Percentiles rank a stretch among this genome's conserved stretches.
Conservation (phyloP, 2,888 invertebrate genomes). For the Tortrix viridana region DNA sequence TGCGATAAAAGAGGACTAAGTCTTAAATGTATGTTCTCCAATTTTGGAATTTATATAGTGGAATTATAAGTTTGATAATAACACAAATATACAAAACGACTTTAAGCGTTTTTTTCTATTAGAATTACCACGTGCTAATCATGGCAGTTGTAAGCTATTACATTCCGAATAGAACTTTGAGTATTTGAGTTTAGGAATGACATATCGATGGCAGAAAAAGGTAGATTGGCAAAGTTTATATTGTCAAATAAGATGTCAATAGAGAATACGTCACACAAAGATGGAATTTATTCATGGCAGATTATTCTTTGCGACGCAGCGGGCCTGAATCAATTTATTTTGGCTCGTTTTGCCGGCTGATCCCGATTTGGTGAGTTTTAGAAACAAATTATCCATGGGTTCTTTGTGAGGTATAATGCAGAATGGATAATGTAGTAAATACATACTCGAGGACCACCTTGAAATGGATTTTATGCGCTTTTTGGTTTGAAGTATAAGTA, state of each 20-base stretch:
- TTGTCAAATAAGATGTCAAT: constrained; percentile 67
- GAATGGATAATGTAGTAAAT: constrained; percentile 58
- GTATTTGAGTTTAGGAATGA: background rate
- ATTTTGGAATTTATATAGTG: background rate
- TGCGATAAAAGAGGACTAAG: background rate
- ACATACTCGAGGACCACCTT: constrained; percentile 65
- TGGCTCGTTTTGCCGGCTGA: constrained; percentile 60
- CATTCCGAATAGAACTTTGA: constrained; percentile 1
- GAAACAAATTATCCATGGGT: constrained; percentile 68
- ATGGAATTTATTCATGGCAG: constrained; percentile 80
- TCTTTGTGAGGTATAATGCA: constrained; percentile 52
- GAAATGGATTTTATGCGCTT: constrained; percentile 35
- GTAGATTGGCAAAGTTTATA: constrained; percentile 21
- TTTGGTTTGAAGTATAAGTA: background rate
- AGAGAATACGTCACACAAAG: constrained; percentile 78
- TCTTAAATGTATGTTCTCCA: background rate
- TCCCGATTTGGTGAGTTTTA: constrained; percentile 67
- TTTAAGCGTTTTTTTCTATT: background rate
- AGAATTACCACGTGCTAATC: background rate
- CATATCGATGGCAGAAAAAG: constrained; percentile 2
- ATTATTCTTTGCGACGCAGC: constrained; percentile 57
- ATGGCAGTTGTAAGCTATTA: background rate
- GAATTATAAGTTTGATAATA: background rate
- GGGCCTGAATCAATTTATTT: constrained; percentile 68
- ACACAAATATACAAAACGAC: background rate